Evolutionary conservation across 2,797 vertebrate genomes (phyloP).

Genomic region (Antrozous pallidus): DNA sequence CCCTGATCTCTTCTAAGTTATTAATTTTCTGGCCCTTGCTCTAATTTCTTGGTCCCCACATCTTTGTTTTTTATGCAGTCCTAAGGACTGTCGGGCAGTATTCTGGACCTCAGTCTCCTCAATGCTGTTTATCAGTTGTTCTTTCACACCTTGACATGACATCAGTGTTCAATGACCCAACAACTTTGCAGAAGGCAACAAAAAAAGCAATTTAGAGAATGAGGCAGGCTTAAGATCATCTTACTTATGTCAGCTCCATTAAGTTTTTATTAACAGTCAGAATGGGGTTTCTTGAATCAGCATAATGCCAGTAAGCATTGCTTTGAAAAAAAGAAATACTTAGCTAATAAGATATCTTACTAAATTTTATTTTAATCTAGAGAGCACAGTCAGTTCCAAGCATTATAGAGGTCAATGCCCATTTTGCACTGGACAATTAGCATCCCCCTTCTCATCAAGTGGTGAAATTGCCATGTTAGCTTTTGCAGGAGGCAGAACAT

Average conservation of each 20-base stretch:
- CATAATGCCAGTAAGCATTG: constrained; percentile 45
- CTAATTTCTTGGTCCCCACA: not conserved
- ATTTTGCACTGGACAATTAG: constrained; percentile 60
- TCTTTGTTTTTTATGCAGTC: not conserved
- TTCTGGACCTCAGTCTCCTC: not conserved
- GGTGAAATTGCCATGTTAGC: constrained; percentile 53
- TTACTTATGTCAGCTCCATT: constrained; percentile 68
- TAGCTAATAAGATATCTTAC: constrained; percentile 31
- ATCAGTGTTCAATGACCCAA: constrained; percentile 65
- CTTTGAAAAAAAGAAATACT: constrained; percentile 36
- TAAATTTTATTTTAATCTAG: constrained; percentile 14
- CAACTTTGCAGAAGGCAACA: constrained; percentile 52
- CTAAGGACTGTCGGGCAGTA: not conserved
- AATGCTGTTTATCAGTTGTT: not conserved
- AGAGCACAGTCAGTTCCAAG: constrained; percentile 19
- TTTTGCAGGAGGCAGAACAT: constrained; percentile 24
- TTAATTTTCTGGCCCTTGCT: not conserved
- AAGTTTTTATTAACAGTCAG: constrained; percentile 71
- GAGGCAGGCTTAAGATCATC: constrained; percentile 45
- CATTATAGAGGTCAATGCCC: constrained; percentile 41
- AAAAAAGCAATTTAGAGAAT: constrained; percentile 50
- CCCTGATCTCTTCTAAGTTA: not conserved
- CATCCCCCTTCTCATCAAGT: constrained; percentile 53
- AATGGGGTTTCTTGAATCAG: constrained; percentile 57
- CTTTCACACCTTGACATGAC: not conserved